Conservation (phyloP, 2,888 invertebrate genomes). For the Hermodice carunculata region DNA sequence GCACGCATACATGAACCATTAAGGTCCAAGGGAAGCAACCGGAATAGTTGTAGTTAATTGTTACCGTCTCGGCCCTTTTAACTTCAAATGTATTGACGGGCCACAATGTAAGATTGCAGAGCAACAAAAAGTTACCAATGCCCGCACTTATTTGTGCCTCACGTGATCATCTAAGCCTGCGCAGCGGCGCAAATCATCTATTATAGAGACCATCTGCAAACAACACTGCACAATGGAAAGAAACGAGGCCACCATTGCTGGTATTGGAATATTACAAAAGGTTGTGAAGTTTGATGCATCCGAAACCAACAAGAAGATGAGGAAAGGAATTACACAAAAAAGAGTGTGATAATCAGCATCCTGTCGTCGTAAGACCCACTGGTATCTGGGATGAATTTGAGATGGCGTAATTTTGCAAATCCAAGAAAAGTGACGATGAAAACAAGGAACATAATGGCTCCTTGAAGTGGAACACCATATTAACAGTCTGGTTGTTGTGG, state of each 20-base stretch:
- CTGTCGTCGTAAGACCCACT: background rate
- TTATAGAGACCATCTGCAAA: constrained; percentile 60
- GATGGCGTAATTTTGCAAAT: constrained; percentile 3
- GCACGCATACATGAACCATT: constrained; percentile 75
- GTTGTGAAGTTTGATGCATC: background rate
- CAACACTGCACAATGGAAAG: constrained; percentile 33
- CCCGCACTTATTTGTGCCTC: constrained; percentile 31
- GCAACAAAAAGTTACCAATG: constrained; percentile 73
- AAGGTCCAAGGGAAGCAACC: constrained; percentile 77
- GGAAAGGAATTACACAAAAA: constrained; percentile 1
- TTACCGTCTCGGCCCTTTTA: constrained; percentile 72
- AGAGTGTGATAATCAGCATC: constrained; percentile 1
- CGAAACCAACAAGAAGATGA: background rate
- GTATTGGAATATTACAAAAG: background rate
- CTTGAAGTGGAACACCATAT: constrained; percentile 6
- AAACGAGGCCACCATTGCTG: background rate
- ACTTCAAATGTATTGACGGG: constrained; percentile 68
- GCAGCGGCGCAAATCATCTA: constrained; percentile 62
- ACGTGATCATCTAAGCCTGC: background rate
- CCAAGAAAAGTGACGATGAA: background rate
- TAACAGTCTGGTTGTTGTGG: constrained; percentile 42
- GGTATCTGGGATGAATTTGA: constrained; percentile 1
- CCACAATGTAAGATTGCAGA: constrained; percentile 75
- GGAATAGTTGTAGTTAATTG: constrained; percentile 75
- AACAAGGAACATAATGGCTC: constrained; percentile 6